Percentiles rank a stretch among this genome's conserved stretches.
phyloP scores from a whole-genome alignment of 2,797 vertebrate genomes.

The Vespertilio murinus region DNA sequence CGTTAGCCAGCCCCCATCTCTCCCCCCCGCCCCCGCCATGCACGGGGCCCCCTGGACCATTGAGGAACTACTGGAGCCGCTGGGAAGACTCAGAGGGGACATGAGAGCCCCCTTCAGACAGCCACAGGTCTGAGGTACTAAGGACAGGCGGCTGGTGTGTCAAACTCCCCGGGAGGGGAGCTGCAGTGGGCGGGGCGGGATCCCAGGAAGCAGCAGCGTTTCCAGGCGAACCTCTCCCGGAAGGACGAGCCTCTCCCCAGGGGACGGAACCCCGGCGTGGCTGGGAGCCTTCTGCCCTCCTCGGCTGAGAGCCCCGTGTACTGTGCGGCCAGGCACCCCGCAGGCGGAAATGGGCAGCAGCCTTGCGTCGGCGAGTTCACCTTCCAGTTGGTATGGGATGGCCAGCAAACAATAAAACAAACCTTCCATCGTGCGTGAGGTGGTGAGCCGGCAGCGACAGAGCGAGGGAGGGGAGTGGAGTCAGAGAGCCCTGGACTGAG shows the following conservation, averaged over 20 bases:
- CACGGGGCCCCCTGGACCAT: too few relatives aligned
- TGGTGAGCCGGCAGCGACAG: neutral
- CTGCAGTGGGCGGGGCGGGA: neutral
- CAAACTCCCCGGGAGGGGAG: neutral
- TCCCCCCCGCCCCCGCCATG: accelerated
- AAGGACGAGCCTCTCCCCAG: neutral
- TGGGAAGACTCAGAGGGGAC: too few relatives aligned
- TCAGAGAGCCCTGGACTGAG: neutral
- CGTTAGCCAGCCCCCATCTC: neutral
- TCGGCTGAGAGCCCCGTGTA: neutral
- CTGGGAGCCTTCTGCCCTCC: neutral
- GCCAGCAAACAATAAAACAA: neutral
- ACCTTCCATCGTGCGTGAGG: neutral
- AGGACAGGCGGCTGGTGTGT: neutral
- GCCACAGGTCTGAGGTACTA: neutral
- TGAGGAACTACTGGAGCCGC: too few relatives aligned
- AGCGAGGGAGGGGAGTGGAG: too few relatives aligned
- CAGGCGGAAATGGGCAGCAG: neutral
- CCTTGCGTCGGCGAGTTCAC: neutral
- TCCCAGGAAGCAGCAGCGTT: neutral
- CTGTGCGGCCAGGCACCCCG: neutral
- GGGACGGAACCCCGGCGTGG: neutral
- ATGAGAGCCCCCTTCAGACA: neutral
- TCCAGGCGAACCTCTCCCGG: neutral
- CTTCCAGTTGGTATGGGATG: neutral